Base-by-base conservation (phyloP, 53 echinoderm and acorn worm species). In the Paracentrotus lividus region DNA sequence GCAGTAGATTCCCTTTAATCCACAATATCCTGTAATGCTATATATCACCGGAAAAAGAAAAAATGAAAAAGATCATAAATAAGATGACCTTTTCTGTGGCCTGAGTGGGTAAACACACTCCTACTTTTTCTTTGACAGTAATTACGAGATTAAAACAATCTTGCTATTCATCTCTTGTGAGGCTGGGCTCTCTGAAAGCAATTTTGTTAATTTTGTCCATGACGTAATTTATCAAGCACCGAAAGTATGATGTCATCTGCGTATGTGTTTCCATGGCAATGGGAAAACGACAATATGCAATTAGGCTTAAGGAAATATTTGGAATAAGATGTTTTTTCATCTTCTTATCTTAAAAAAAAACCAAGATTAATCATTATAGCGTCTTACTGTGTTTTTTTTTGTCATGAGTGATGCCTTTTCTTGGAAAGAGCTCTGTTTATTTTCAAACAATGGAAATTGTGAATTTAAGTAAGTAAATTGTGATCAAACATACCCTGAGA, bases 141-240 rank as follows among this genome's bases (percentile, higher is more conserved):
- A n/a, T 27, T n/a, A 61, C 27, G 61, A 61, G 61, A 61, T 61
- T 61, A 61, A 14, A 61, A 27, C 16, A 61, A 61, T 61, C 24
- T 61, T 61, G 61, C 61, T n/a, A 61, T 61, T 61, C 24, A 61
- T 61, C 61, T 61, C 24, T n/a, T 61, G 61, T 26, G 7, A 24
- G 60, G 60, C 53, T 53, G 15, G 53, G 12, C 53, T 53, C 54
- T 61, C 61, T 24, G 61, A 61, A 61, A 61, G 61, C 26, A 61
- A 61, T 61, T n/a, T 61, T 61, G 61, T 61, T 61, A 27, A 61
- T 61, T 61, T 61, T 61, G 61, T 20, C 77, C 38, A 77, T 77
- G 23, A 40, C 38, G 42, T 38, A 77, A 42, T 40, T 14, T 36
- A 77, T 77, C 7, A 23, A 61, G 26, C n/a, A 26, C 14, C 16